A percentile compares a stretch with the other conserved stretches of the same genome.
Evolutionary conservation across 2,888 invertebrate genomes (phyloP).

Genomic region (Eristalis intricaria): DNA sequence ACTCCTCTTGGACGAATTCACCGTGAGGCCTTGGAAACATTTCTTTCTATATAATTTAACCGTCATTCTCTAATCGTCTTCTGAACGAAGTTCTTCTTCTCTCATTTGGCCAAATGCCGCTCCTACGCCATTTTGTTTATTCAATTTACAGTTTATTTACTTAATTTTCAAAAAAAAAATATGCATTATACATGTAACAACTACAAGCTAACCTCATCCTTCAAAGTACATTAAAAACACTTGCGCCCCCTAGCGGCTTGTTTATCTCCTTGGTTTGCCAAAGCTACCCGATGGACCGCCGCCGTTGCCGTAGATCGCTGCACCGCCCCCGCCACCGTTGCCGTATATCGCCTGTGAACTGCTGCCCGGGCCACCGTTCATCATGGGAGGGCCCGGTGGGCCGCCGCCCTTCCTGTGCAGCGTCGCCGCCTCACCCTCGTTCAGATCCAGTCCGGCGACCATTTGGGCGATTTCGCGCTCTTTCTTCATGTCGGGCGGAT

Average conservation of each 20-base stretch:
- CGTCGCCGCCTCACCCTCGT: conserved; percentile 86
- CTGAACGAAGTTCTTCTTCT: neutral
- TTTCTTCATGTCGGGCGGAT: conserved; percentile 92
- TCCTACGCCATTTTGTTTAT: conserved; percentile 9
- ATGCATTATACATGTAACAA: conserved; percentile 26
- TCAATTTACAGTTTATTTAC: conserved; percentile 57
- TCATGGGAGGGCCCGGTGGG: conserved; percentile 74
- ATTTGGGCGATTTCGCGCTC: conserved; percentile 96
- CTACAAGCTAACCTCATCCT: conserved; percentile 40
- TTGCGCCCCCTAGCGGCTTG: neutral
- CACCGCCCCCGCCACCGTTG: conserved; percentile 72
- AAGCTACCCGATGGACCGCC: conserved; percentile 78
- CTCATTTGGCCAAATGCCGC: neutral
- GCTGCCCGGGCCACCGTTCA: conserved; percentile 74
- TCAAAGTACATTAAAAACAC: neutral
- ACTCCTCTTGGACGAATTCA: neutral
- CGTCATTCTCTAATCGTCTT: neutral
- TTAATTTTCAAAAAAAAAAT: conserved; percentile 10
- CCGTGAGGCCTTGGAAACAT: neutral
- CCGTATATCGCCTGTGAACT: conserved; percentile 76
- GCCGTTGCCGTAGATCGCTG: conserved; percentile 75
- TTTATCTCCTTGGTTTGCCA: conserved; percentile 81
- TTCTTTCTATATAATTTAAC: neutral
- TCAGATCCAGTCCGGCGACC: conserved; percentile 93
- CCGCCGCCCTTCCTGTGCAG: conserved; percentile 76